Percentiles rank a stretch among this genome's conserved stretches.
Conservation (phyloP, 2,888 invertebrate genomes). For the Mylabris sibirica region DNA sequence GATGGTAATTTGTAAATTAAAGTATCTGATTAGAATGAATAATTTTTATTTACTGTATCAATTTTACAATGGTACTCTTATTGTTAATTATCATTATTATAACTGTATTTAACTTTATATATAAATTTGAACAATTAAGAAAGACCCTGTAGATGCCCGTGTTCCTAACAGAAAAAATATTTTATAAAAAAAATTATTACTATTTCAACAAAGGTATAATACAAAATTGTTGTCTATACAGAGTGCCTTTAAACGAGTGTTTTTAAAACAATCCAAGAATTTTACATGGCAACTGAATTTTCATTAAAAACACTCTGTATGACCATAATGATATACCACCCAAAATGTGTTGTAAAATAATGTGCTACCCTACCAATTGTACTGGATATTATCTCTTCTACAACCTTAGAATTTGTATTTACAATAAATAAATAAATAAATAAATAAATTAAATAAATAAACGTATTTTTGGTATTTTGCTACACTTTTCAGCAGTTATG, state of each 20-base stretch:
- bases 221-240: not conserved
- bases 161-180: not conserved
- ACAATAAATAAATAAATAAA: constrained; percentile 9
- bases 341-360: not conserved
- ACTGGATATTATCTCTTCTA: not conserved
- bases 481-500: not conserved
- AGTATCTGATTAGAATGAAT: not conserved
- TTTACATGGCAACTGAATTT: not conserved
- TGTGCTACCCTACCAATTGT: not conserved
- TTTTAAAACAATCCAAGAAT: constrained; percentile 3
- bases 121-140: not conserved
- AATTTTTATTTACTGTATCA: not conserved
- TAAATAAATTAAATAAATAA: constrained; percentile 18
- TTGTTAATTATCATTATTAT: no score
- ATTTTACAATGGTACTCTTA: not conserved
- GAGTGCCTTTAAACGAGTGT: not conserved
- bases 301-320: not conserved
- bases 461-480: constrained; percentile 47
- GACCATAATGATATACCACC: not conserved
- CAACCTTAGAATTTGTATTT: not conserved
- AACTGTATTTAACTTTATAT: no score
- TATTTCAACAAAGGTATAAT: not conserved
- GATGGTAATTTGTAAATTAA: no score
- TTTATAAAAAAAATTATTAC: not conserved
- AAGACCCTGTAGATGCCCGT: not conserved